phyloP scores from a whole-genome alignment of 2,888 invertebrate species.

The Macaria liturata region DNA sequence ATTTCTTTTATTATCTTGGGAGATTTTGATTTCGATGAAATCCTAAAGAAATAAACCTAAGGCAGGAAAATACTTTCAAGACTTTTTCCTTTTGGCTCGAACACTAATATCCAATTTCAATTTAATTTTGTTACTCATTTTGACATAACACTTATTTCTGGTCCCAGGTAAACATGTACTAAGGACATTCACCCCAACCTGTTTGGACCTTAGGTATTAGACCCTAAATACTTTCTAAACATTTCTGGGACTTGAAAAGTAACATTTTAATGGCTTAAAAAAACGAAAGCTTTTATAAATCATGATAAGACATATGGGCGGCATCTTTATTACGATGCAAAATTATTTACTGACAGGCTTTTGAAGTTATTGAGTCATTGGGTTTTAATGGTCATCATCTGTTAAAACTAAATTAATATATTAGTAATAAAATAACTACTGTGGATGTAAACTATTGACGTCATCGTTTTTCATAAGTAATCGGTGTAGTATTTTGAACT shows the following conservation, averaged over 20 bases:
- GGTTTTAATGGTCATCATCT: conserved; percentile 1
- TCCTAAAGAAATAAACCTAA: too few species aligned
- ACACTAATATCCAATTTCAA: not conserved
- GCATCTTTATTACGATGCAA: conserved; percentile 9
- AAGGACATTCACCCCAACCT: conserved; percentile 26
- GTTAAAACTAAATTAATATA: too few species aligned
- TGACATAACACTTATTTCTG: conserved; percentile 7
- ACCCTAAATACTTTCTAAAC: conserved; percentile 11
- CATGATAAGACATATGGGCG: conserved; percentile 18
- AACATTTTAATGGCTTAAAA: not conserved
- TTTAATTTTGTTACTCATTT: conserved; percentile 1
- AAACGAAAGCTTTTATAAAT: conserved; percentile 22
- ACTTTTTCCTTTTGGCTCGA: too few species aligned
- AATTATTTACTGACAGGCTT: conserved; percentile 8
- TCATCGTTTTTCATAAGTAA: too few species aligned
- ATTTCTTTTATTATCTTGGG: too few species aligned
- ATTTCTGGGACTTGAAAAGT: too few species aligned
- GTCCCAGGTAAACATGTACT: conserved; percentile 12
- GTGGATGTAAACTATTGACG: too few species aligned
- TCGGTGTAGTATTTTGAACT: too few species aligned
- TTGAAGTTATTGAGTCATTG: conserved; percentile 8
- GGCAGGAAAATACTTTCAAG: not conserved
- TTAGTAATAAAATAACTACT: too few species aligned
- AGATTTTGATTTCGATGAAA: too few species aligned
- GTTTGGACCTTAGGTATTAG: conserved; percentile 23